phyloP scores from a whole-genome alignment of 2,113 vertebrate species.

The Malurus melanocephalus region DNA sequence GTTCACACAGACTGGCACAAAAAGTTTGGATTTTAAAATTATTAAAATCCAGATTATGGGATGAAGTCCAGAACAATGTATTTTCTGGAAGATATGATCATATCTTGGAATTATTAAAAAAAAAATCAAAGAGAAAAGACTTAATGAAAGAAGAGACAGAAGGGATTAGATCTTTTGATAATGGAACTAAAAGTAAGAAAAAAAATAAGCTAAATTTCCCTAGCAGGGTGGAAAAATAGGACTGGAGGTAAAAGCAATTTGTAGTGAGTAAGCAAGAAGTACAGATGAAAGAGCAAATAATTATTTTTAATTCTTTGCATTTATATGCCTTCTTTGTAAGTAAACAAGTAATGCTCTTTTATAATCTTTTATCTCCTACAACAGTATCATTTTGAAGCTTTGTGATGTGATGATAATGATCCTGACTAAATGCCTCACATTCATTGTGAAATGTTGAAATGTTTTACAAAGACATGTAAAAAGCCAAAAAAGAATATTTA shows the following conservation, averaged over 20 bases:
- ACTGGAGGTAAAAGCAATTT: background rate
- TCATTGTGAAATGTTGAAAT: background rate
- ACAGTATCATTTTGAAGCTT: background rate
- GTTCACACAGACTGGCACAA: background rate
- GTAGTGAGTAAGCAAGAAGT: background rate
- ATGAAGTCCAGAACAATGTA: background rate
- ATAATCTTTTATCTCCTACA: background rate
- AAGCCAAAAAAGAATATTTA: background rate
- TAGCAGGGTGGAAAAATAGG: background rate
- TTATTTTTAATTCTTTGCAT: background rate
- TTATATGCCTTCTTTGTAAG: background rate
- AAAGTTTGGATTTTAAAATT: background rate
- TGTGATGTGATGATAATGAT: background rate
- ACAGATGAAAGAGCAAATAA: background rate
- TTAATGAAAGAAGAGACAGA: background rate
- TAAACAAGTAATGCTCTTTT: background rate
- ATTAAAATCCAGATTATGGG: background rate
- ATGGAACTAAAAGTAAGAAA: background rate
- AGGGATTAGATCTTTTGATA: background rate
- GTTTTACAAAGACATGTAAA: background rate
- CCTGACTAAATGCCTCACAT: background rate
- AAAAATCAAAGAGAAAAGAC: background rate
- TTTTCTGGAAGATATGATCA: background rate
- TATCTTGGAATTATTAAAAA: background rate
- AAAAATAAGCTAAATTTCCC: background rate